Percentiles rank a stretch among this genome's conserved stretches.
Evolutionary conservation across 2,888 invertebrate genomes (phyloP).

Genomic region (Cryptocheilus praepositus): DNA sequence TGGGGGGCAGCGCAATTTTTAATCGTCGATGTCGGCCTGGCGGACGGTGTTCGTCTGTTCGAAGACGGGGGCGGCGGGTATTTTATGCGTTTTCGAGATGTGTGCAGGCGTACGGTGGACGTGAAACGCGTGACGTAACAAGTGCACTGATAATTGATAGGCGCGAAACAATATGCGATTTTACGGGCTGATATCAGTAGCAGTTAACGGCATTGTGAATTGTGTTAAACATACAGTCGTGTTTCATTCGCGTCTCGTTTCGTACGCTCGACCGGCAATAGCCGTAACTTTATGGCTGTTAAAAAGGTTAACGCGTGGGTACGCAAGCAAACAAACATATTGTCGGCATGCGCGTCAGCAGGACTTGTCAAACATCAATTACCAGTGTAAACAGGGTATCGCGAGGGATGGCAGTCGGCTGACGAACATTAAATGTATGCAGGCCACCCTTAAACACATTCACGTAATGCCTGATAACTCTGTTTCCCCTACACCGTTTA

Average conservation of each 20-base stretch:
- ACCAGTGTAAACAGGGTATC: conserved; percentile 60
- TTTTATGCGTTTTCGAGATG: too few species aligned
- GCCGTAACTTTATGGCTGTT: conserved; percentile 33
- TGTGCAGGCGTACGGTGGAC: too few species aligned
- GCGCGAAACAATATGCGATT: too few species aligned
- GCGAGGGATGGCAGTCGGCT: conserved; percentile 46
- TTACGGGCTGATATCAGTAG: too few species aligned
- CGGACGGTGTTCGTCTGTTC: neutral
- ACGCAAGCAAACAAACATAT: conserved; percentile 42
- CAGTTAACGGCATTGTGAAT: too few species aligned
- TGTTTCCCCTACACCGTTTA: conserved; percentile 13
- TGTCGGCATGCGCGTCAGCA: conserved; percentile 52
- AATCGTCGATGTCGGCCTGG: neutral
- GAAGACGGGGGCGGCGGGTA: neutral
- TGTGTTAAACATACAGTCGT: too few species aligned
- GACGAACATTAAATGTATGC: conserved; percentile 53
- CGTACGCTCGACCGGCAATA: conserved; percentile 33
- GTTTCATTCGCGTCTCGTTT: conserved; percentile 4
- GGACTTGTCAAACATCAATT: conserved; percentile 67
- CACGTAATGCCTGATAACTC: conserved; percentile 53
- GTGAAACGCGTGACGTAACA: neutral
- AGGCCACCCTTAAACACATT: conserved; percentile 33
- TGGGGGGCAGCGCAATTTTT: neutral
- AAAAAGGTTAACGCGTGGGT: conserved; percentile 47
- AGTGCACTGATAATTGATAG: too few species aligned